Base-by-base conservation (phyloP, 2,888 invertebrate genomes). In the Eupithecia centaureata region DNA sequence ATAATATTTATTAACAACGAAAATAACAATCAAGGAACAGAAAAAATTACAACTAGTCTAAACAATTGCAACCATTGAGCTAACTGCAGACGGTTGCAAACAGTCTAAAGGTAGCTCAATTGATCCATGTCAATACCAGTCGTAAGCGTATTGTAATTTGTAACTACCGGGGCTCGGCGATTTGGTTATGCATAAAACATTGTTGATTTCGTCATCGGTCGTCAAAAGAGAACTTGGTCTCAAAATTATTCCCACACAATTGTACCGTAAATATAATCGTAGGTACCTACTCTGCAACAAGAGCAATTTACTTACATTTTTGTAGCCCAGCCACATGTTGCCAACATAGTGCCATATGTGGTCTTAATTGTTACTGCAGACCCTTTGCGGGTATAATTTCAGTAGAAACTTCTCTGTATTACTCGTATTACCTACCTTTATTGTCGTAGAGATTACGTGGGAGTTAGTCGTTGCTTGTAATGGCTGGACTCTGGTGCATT, bases 361-460 rank as follows among this genome's bases (percentile, higher is more conserved):
- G 70, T 74, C 81, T 80, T 84, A 84, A 84, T 84, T 84, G 81
- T 81, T 78, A 79, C 75, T 71, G 78, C 77, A 63, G 77, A 75
- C 81, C 81, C 81, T 81, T 79, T 81, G 82, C 73, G 80, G 77
- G 79, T 79, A 78, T 82, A 79, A 82, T 82, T 80, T 80, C 74
- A 52, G 76, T 72, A 59, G 73, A 59, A 79, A 81, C 70, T 81
- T 79, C 70, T 74, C 73, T 76, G 73, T 75, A 73, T 73, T 73
- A 72, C 68, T 65, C 61, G 73, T 75, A 73, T 73, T 72, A 73
- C 70, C 67, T 62, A 70, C 73, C 72, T 74, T 73, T 69, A 66
- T 67, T 67, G 68, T 67, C 60, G 65, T 58, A 52, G 71, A 67
- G 71, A 75, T 75, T 73, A 73, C 68, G 67, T 59, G 61, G 65